Evolutionary conservation across 2,797 vertebrate genomes (phyloP).

Genomic region (Sebastes matsubarae): DNA sequence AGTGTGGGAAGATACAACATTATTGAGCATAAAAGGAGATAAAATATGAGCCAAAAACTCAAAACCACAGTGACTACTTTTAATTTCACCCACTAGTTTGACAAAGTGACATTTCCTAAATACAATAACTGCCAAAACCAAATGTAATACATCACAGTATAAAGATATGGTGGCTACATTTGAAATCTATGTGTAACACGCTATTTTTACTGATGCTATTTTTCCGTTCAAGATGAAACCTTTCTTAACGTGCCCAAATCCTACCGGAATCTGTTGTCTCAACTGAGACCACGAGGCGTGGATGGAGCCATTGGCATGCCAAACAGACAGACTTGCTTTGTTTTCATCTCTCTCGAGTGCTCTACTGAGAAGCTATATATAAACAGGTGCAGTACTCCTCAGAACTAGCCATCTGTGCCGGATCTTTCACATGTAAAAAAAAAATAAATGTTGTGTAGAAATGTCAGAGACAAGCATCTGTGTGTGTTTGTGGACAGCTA

Average conservation of each 20-base stretch:
- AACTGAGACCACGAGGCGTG: slow-evolving; percentile 54
- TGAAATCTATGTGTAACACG: slow-evolving; percentile 12
- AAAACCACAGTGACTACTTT: neutral
- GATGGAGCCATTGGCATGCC: slow-evolving; percentile 68
- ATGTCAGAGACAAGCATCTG: slow-evolving; percentile 32
- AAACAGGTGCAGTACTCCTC: slow-evolving; percentile 80
- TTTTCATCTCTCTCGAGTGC: slow-evolving; percentile 80
- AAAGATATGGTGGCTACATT: slow-evolving; percentile 4
- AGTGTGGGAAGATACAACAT: slow-evolving; percentile 14
- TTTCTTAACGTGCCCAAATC: slow-evolving; percentile 49
- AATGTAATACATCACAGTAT: neutral
- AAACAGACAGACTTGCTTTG: slow-evolving; percentile 81
- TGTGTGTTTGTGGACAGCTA: slow-evolving; percentile 41
- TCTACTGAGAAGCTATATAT: slow-evolving; percentile 84
- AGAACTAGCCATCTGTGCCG: slow-evolving; percentile 81
- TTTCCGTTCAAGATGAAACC: slow-evolving; percentile 31
- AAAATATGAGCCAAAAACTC: slow-evolving; percentile 18
- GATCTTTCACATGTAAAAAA: slow-evolving; percentile 59
- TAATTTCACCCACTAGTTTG: neutral
- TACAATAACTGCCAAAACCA: slow-evolving; percentile 2
- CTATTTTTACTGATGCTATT: slow-evolving; percentile 42
- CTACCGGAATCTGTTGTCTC: slow-evolving; percentile 67
- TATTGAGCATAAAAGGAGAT: slow-evolving; percentile 24
- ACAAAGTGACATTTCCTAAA: slow-evolving; percentile 1
- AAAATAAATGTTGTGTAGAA: slow-evolving; percentile 22